Conservation (phyloP, 2,888 invertebrate species). For the Argynnis bischoffii region DNA sequence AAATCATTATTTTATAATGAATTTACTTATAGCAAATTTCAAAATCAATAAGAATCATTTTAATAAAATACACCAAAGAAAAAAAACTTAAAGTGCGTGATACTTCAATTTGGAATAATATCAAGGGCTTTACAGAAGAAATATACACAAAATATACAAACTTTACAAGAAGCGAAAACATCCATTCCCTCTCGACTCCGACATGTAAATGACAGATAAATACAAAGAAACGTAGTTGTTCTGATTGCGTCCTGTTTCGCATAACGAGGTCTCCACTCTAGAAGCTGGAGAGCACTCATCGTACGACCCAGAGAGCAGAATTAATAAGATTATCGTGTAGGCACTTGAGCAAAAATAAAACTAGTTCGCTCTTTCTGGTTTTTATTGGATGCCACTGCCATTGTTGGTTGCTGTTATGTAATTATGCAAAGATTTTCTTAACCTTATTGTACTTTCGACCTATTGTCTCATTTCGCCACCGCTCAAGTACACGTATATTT, state of each 20-base stretch:
- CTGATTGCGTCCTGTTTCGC: constrained; percentile 33
- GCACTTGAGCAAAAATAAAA: constrained; percentile 29
- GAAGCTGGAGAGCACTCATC: constrained; percentile 37
- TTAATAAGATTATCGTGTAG: constrained; percentile 39
- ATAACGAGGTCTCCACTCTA: constrained; percentile 38
- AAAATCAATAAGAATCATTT: no score
- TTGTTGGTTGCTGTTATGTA: constrained; percentile 1
- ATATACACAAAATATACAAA: neutral
- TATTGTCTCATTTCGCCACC: no score
- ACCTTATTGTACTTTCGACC: no score
- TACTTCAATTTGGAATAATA: no score
- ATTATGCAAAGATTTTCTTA: neutral
- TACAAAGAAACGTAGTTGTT: constrained; percentile 18
- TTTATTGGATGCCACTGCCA: neutral
- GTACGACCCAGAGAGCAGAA: constrained; percentile 38
- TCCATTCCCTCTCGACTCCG: neutral
- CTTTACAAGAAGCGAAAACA: neutral
- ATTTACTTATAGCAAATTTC: no score
- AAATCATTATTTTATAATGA: no score
- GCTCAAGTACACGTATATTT: no score
- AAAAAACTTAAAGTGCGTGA: no score
- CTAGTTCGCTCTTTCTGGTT: constrained; percentile 4
- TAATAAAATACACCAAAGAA: no score
- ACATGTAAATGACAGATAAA: constrained; percentile 9
- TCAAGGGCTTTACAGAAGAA: no score